Evolutionary conservation across 2,797 vertebrate species (phyloP), one percentile per base, ranked within the genome.

Genomic region (Rhinophrynus dorsalis): DNA sequence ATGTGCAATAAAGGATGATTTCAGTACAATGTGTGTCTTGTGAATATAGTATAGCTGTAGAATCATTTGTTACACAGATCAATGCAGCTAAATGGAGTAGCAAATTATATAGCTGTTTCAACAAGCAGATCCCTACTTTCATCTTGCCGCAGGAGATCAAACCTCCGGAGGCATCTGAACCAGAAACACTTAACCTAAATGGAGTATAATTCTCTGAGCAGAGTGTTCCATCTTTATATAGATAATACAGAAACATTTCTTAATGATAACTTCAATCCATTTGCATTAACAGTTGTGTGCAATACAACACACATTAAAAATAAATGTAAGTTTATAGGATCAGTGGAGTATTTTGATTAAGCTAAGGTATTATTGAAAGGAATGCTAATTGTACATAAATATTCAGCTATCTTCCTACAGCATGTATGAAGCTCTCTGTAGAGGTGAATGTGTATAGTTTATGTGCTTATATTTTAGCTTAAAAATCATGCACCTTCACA

Each of bases 41-140:
- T 55, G 26, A 12, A 42, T 7, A 54, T 18, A 29, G 30, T 15
- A 3, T 48, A 10, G 9, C 17, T 26, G 24, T 24, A 30, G 48
- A 71, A 45, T 42, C 23, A 63, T 37, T 32, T 38, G 30, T 47
- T 47, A 24, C 17, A 48, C 20, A 64, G 40, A 64, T 71, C 68
- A 62, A 48, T 71, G 30, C 57, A 40, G 23, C 17, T 56, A 56
- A 56, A 56, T 35, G 18, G 32, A 35, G 30, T 56, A 45, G 45
- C 30, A 63, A 62, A 71, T 63, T 27, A 57, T 57, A 57, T 55
- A 37, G 27, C 30, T 63, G 51, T 71, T 70, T 37, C 50, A 50
- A 37, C 60, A 70, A 62, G 60, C 58, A 56, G 40, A 50, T 71
- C 40, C 20, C 29, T 13, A 24, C 30, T 47, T 71, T 63, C 24